Base-by-base conservation (phyloP, 2,113 vertebrate species). In the Castor canadensis region DNA sequence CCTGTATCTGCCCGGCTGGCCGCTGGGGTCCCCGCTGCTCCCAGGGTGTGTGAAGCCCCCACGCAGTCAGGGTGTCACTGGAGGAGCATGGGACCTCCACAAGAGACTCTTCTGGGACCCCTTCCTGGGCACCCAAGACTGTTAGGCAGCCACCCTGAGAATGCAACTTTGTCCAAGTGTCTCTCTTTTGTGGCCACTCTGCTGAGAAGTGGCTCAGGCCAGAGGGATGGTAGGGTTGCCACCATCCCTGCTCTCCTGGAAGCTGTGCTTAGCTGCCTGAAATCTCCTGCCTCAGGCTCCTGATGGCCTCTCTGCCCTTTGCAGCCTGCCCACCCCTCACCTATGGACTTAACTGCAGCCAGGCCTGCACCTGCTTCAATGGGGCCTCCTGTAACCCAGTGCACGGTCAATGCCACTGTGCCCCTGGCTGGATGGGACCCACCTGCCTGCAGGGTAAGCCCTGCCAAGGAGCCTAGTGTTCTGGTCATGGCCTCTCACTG, bases 291-390 rank as follows among this genome's bases (percentile, higher is more conserved):
- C 35, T 28, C 4, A 0, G 38, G 6, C 17, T n/a, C 38, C 84
- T 92, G 72, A 75, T 1, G 0, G 0, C 45, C 91, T 30, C 81
- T 73, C 80, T 81, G 15, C 26, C 88, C 72, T 81, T 47, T 40
- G 38, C 98, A 99, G 99, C 96, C 0, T 99, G 99, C 98, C 99
- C 96, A 0, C 84, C 98, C 32, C 98, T 98, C 87, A 98, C 97
- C 69, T 99, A 99, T 0, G 99, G 99, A 13, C 97, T 98, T 47
- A 98, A 98, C 96, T 99, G 99, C 98, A 99, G 98, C 98, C 99
- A 98, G 97, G 96, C 93, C 62, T 99, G 99, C 76, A 11, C 32
- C 76, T 99, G 99, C 86, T 98, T 95, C 93, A 99, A 99, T 0
- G 97, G 98, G 1, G 99, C 99, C 32, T 97, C 98, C 92, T 99